Base-by-base conservation (phyloP, 2,888 invertebrate species). In the Chloroclysta siterata region DNA sequence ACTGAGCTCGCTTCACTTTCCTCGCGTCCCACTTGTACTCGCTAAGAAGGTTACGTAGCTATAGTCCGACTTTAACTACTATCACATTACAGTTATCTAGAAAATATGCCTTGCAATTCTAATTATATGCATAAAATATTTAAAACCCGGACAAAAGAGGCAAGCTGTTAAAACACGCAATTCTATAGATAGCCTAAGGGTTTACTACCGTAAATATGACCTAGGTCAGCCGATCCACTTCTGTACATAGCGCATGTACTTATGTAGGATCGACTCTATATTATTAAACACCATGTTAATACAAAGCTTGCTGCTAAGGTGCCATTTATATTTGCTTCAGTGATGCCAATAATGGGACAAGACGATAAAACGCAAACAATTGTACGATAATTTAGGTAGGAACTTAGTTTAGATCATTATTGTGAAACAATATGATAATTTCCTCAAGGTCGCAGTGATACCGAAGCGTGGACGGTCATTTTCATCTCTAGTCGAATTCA, bases 191-290 rank as follows among this genome's bases (percentile, higher is more conserved):
- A 60, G 53, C 48, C 13, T 14, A 22, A 47, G 57, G 33, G 13
- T 13, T 33, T 36, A 33, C 11, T 11, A 46, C 46, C 46, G 28
- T 52, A 10, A 48, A 50, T 39, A 53, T 50, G 42, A 53, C 53
- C 53, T 44, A 63, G 58, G 53, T 44, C 53, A 50, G 56, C 6
- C 17, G 29, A 44, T 28, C 13, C 22, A 54, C 10, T 39, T 48
- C 10, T 17, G 29, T 10, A 39, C 3, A 4, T 53, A 39, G 47
- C 47, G 28, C 39, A 53, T 22, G 22, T 22, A 22, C 22, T 22
- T 22, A 22, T 22, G 22, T 22, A 22, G 22, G 22, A 22, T 22
- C 22, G 22, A 22, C 22, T 22, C 22, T 22, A 22, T 22, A 2
- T n/a, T n/a, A n/a, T n/a, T n/a, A n/a, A n/a, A n/a, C 22, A 22